Base-by-base conservation (phyloP, 2,888 invertebrate species). In the Coleophora deauratella region DNA sequence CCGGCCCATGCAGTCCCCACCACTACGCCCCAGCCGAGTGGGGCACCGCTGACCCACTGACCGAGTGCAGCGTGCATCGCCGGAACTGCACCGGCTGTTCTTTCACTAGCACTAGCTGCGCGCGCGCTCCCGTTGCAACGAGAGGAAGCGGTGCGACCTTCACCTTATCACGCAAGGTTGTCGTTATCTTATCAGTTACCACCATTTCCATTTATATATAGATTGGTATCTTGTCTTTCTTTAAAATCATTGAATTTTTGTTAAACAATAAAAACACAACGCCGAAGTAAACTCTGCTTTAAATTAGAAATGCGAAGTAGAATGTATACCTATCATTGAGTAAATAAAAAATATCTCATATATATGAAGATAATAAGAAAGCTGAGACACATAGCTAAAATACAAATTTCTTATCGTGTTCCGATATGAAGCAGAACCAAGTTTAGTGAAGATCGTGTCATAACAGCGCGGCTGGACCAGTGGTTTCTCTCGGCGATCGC, bases 21-120 rank as follows among this genome's bases (percentile, higher is more conserved):
- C 46, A 27, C 13, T 33, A 28, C 38, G 27, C 38, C 40, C 27
- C 47, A 41, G 45, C 44, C 42, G 40, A 41, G 40, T 44, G 50
- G 43, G 55, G 66, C 62, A 68, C 64, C 68, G 62, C 63, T 74
- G 85, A 84, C 86, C 85, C 75, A 86, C 71, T 86, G 84, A 85
- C 86, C 82, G 73, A 80, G 66, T 79, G 76, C 76, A 68, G 54
- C 58, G 56, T 49, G 55, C 57, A 47, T 50, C 70, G 66, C 75
- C 81, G 82, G 82, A 81, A 78, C 79, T 81, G 81, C 84, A 80
- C 73, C 61, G 58, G 51, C 45, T 39, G 37, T 56, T 73, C 70
- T 73, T 67, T 72, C 70, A 64, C 66, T 63, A 61, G 62, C 60
- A 43, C 40, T 38, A 51, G 48, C 53, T 59, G 59, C 58, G 64